Base-by-base conservation (phyloP, 2,888 invertebrate species). In the Hyalella azteca region DNA sequence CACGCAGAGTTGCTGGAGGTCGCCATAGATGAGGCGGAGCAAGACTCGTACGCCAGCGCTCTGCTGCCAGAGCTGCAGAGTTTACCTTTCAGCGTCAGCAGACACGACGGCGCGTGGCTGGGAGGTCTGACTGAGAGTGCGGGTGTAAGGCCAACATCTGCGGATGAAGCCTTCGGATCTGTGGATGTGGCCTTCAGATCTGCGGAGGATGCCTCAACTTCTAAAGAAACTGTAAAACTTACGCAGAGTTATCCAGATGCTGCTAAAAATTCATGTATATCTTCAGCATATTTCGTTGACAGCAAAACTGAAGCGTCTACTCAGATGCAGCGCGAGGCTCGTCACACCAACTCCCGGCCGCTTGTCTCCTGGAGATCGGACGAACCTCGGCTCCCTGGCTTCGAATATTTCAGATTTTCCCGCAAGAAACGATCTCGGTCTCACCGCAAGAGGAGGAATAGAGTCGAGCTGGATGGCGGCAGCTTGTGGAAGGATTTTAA, bases 51-150 rank as follows among this genome's bases (percentile, higher is more conserved):
- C 36, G 66, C 66, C 1, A 66, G 66, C 66, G 36, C 66, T 4
- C 19, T 36, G 15, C 66, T 66, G 11, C 13, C 66, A 13, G 66
- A 66, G 13, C 66, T 66, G 15, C 66, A 36, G 26, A 66, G 36
- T 2, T 36, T 66, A 39, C 66, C 66, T 5, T 66, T 66, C 66
- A 66, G 66, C n/a, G 29, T 66, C 66, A 66, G 66, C 66, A 66
- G 66, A 36, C 66, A 39, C 39, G 66, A 66, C 32, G 66, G 66
- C 66, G 66, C 36, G 66, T 66, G 66, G 66, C 66, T 66, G 39
- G 66, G 66, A 5, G 66, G 66, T 5, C 36, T 66, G n/a, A 39
- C 66, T 3, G 5, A 54, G 54, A 22, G 26, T 9, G 7, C 22
- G 22, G 54, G 54, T 0, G 26, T n/a, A 9, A 11, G 9, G 7